Conservation (phyloP, 2,113 vertebrate genomes). For the Tiliqua scincoides region DNA sequence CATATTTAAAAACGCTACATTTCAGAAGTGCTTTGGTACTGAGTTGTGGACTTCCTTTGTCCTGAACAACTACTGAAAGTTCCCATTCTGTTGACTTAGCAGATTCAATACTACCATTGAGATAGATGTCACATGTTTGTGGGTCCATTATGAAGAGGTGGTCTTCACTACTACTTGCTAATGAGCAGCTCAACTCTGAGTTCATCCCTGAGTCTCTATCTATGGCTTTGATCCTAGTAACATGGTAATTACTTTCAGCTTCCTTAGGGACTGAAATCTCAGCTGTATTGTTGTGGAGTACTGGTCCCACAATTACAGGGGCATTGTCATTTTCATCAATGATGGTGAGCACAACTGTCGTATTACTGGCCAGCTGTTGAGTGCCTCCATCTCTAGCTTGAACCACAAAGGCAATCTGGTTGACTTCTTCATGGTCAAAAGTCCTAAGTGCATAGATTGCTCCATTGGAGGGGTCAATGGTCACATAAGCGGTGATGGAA, state of each 20-base stretch:
- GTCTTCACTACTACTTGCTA: constrained; percentile 87
- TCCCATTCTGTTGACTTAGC: constrained; percentile 82
- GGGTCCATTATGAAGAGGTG: constrained; percentile 89
- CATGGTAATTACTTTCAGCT: constrained; percentile 85
- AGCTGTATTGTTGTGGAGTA: constrained; percentile 87
- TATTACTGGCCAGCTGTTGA: constrained; percentile 83
- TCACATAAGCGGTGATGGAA: constrained; percentile 92
- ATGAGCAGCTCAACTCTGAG: constrained; percentile 89
- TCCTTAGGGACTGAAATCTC: constrained; percentile 89
- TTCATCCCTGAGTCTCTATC: constrained; percentile 93
- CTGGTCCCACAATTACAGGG: constrained; percentile 86
- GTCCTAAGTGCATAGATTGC: constrained; percentile 92
- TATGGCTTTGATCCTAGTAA: constrained; percentile 86
- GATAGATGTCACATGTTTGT: constrained; percentile 90
- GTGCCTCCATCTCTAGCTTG: constrained; percentile 91
- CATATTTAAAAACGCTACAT: constrained; percentile 83
- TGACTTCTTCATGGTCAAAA: constrained; percentile 94
- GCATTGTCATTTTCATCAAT: constrained; percentile 95
- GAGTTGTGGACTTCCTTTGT: constrained; percentile 86
- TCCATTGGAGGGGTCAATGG: constrained; percentile 93
- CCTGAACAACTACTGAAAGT: constrained; percentile 88
- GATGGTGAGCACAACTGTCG: constrained; percentile 90
- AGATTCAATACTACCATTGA: constrained; percentile 87
- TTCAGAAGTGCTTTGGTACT: constrained; percentile 86
- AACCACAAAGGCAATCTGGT: constrained; percentile 87